These are phyloP conservation scores for Pelobates cultripes DNA, from an alignment of 2,797 vertebrate genomes.

Conservation along the genomic window DNA sequence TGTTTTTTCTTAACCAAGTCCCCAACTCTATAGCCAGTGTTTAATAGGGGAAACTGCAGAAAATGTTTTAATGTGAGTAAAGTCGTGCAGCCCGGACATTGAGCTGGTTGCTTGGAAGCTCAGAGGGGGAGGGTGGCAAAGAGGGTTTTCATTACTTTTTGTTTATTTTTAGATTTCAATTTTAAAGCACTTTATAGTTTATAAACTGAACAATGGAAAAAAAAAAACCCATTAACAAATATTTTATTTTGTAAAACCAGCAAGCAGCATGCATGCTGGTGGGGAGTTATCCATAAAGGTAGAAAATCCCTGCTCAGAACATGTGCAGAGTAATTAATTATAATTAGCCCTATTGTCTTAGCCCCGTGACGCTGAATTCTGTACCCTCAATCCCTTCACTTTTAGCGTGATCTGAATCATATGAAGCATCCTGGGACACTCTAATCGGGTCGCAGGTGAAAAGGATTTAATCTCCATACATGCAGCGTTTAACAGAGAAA, in stretches of 20 bases:
- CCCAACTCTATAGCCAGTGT: no score
- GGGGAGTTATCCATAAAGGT: background rate
- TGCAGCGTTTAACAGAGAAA: no score
- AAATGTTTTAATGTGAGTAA: background rate
- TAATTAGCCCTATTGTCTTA: constrained; percentile 11
- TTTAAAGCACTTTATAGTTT: background rate
- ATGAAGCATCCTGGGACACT: background rate
- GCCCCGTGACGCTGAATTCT: background rate
- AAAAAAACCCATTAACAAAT: background rate
- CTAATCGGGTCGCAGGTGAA: no score
- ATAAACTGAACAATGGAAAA: background rate
- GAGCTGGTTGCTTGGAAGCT: background rate
- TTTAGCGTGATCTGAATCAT: background rate
- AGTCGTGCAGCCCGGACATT: no score
- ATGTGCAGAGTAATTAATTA: constrained; percentile 9
- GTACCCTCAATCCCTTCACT: background rate
- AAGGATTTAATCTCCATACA: no score
- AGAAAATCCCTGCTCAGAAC: constrained; percentile 1
- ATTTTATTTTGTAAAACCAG: constrained; percentile 10
- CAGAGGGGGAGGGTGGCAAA: background rate
- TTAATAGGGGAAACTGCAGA: background rate
- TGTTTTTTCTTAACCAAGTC: background rate
- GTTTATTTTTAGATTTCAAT: background rate
- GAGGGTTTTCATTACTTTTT: background rate
- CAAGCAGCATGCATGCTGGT: background rate